Evolutionary conservation across 2,113 vertebrate genomes (phyloP), one percentile per base, ranked within the genome.

Genomic region (Tragulus kanchil): DNA sequence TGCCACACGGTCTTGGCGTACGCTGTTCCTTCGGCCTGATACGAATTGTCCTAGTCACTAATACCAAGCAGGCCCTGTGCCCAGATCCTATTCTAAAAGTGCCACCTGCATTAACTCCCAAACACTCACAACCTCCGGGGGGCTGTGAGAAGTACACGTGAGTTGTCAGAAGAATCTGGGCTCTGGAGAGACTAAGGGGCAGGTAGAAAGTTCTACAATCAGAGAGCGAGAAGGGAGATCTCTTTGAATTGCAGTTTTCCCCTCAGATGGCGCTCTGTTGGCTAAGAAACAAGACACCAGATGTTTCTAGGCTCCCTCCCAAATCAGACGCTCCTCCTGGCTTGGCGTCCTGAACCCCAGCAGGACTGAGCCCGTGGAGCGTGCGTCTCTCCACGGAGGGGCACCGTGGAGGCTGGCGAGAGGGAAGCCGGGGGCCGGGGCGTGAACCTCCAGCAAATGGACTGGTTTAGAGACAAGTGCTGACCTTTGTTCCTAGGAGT

Each of bases 11-110:
- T 28, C 54, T 17, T 65, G 45, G 54, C 77, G 23, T 56, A 36
- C 1, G 10, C 77, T n/a, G 31, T 56, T 56, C 77, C 77, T 81
- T 90, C 73, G 50, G 75, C 67, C 87, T 21, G 23, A 54, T 17
- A 48, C 19, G 42, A 25, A 65, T 28, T 3, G 52, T 14, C 31
- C 2, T 1, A 25, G 48, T 10, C 25, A 54, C 28, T 25, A 6
- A 26, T 7, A 5, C 61, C 3, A 0, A 6, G 58, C 31, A 6
- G 6, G 52, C 3, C 16, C 21, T 3, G 21, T 11, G 8, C 13
- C 67, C 61, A 56, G 59, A 28, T 52, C 23, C 28, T 1, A 5
- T 42, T 50, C 67, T 83, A 45, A 59, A 69, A 26, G 83, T 15
- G 15, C 50, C 8, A n/a, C 26, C 3, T 10, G 3, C 4, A 6